Base-by-base conservation (phyloP, 2,888 invertebrate genomes). In the Xanthia togata region DNA sequence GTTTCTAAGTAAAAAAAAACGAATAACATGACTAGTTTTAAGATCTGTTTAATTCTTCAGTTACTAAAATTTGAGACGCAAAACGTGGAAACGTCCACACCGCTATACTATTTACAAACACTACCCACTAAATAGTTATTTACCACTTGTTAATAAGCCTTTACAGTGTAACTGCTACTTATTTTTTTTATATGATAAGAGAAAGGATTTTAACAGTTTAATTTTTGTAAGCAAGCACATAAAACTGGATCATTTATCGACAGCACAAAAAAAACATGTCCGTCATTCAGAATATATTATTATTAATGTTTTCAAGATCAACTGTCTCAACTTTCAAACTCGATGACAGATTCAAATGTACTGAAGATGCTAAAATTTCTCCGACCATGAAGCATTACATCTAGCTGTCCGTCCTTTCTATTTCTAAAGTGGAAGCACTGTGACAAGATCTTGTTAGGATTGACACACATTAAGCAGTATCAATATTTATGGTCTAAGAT, bases 361-460 rank as follows among this genome's bases (percentile, higher is more conserved):
- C 38, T 67, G 73, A 75, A 75, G 83, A 81, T 62, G n/a, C 55
- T 59, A 74, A 65, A 85, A 83, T 83, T 72, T 85, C 83, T 74
- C 84, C n/a, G 14, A 38, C 23, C 53, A 70, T 59, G 17, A 23
- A 57, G 60, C 64, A 57, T 38, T 64, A 82, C 26, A 73, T 77
- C 31, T 63, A 44, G 50, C 50, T 73, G 63, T 78, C 81, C 83
- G 63, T 78, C 81, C 83, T 86, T 86, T 85, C 72, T 74, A 85
- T 81, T 85, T 80, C 50, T 65, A 53, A 74, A 62, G 11, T 68
- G 12, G 11, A 55, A 64, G 44, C n/a, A 8, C 23, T 73, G 65
- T 57, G 70, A 73, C 70, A 78, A 57, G 41, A 35, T 62, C 17
- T 9, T 31, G 31, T 73, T 62, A 80, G 31, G 62, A 44, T n/a